phyloP scores from a whole-genome alignment of 2,888 invertebrate species.

The Drosophila anomelani region DNA sequence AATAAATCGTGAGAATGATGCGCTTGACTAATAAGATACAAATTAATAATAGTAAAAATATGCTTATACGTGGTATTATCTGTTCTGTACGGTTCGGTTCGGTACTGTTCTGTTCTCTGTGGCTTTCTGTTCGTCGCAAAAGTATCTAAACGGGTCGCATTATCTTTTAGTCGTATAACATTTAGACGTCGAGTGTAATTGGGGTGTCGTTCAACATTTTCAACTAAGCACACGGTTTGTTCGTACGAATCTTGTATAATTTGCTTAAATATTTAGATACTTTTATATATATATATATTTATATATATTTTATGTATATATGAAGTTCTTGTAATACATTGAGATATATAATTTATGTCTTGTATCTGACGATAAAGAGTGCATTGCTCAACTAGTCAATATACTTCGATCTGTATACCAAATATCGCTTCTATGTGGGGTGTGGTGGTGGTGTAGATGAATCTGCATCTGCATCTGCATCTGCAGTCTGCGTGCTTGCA shows the following conservation, averaged over 20 bases:
- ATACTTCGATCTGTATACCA: slow-evolving; percentile 52
- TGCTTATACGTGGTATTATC: slow-evolving; percentile 35
- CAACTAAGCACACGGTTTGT: slow-evolving; percentile 55
- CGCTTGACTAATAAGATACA: slow-evolving; percentile 65
- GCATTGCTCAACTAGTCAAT: slow-evolving; percentile 75
- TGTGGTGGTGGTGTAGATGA: slow-evolving; percentile 38
- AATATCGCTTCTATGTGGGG: slow-evolving; percentile 43
- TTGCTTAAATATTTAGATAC: slow-evolving; percentile 56
- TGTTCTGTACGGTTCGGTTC: slow-evolving; percentile 29
- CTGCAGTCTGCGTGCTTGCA: slow-evolving; percentile 35
- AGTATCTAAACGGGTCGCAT: slow-evolving; percentile 49
- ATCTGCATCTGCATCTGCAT: slow-evolving; percentile 46
- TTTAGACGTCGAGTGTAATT: slow-evolving; percentile 44
- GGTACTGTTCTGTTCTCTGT: slow-evolving; percentile 23
- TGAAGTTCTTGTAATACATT: slow-evolving; percentile 60
- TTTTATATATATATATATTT: slow-evolving; percentile 40
- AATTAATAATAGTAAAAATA: slow-evolving; percentile 59
- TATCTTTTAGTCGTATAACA: slow-evolving; percentile 39
- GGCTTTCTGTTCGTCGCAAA: slow-evolving; percentile 39
- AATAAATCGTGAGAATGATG: slow-evolving; percentile 78
- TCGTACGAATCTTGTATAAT: slow-evolving; percentile 61
- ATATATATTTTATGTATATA: slow-evolving; percentile 49
- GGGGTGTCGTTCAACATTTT: slow-evolving; percentile 43
- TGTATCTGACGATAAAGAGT: slow-evolving; percentile 71
- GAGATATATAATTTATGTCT: slow-evolving; percentile 67